Evolutionary conservation across 1,140 invertebrate species (phyloP).

Genomic region (Bombyx mori): DNA sequence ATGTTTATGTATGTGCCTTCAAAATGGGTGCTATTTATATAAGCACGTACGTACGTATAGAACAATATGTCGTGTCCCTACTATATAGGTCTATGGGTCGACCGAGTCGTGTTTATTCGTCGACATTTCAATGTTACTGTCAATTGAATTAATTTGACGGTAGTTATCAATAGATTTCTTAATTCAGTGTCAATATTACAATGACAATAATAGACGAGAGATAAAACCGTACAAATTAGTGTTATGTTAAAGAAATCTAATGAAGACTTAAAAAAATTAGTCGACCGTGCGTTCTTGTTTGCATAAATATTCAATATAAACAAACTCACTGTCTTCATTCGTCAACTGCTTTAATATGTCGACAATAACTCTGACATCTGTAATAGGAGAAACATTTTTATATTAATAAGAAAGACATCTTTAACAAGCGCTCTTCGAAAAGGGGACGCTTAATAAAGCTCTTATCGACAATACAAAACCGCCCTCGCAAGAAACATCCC

Average conservation of each 20-base stretch:
- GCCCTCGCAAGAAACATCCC: too few relatives aligned
- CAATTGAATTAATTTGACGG: background rate
- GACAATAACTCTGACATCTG: conserved; percentile 23
- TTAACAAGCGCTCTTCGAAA: too few relatives aligned
- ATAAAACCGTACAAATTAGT: background rate
- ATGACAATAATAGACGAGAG: background rate
- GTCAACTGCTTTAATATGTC: conserved; percentile 20
- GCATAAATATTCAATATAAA: background rate
- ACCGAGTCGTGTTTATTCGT: background rate
- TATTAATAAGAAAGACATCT: background rate
- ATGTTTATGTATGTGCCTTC: too few relatives aligned
- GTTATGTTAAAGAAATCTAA: background rate
- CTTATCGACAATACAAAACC: too few relatives aligned
- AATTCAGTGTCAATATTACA: too few relatives aligned
- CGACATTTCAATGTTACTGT: background rate
- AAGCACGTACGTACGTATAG: too few relatives aligned
- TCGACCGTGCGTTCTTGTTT: background rate
- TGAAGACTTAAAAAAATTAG: background rate
- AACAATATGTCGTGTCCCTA: too few relatives aligned
- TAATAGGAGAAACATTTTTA: conserved; percentile 6
- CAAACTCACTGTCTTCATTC: conserved; percentile 18
- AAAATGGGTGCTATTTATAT: too few relatives aligned
- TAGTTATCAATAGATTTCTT: too few relatives aligned
- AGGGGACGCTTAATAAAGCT: too few relatives aligned
- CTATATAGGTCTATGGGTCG: too few relatives aligned